Evolutionary conservation across 1,140 invertebrate species (phyloP), one percentile per base, ranked within the genome.

Genomic region (Drosophila melanica): DNA sequence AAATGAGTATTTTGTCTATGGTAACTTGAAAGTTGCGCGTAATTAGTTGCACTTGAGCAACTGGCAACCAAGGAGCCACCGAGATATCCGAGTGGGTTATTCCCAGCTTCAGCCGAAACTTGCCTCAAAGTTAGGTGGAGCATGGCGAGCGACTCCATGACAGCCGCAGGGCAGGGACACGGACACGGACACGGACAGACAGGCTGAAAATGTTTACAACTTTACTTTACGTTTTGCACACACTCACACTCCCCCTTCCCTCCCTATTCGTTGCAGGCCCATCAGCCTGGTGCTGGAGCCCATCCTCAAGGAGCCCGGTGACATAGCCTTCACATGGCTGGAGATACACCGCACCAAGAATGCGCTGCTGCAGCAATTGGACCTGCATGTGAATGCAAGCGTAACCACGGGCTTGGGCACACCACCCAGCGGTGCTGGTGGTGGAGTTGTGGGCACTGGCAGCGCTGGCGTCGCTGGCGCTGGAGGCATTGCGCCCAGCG

Each of bases 261-360:
- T 39, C 5, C 23, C 8, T 48, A 50, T n/a, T 54, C n/a, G 14
- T 86, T 69, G 33, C 73, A 91, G 90, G 60, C 90, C 90, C 53
- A 76, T 91, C 62, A 94, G 94, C 18, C 93, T 96, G 53, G 90
- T 96, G n/a, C 81, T 96, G 9, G 95, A 96, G 72, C 96, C 96
- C 75, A 94, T 96, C 7, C 94, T 95, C 0, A 92, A 94, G 60
- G 95, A 96, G 79, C 92, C 94, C n/a, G 95, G 95, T 2, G 93
- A 94, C 41, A 94, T 95, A 41, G 93, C 94, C 20, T 94, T 95
- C 42, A 95, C 94, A 18, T 96, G 95, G 95, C 89, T 96, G 14
- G 95, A 96, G 84, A 95, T 96, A 69, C 94, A 95, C 2, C 93
- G 95, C 73, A 94, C 94, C 7, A 92, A 94, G 44, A 94, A 94